These are phyloP conservation scores for Eupelmus urozonus DNA, from an alignment of 2,888 invertebrate genomes.

Conservation along the genomic window DNA sequence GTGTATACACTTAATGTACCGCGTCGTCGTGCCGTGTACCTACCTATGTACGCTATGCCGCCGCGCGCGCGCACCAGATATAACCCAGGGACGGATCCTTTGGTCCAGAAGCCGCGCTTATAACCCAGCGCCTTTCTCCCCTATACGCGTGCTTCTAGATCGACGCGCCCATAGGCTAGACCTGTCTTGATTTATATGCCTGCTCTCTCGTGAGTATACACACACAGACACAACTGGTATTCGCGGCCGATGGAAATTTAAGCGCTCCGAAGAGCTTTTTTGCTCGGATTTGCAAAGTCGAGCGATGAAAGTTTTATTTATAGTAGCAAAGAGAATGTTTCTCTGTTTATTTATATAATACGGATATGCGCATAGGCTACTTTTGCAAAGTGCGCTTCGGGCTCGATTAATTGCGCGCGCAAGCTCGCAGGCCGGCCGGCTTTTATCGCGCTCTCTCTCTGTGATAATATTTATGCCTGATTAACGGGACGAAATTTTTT, in stretches of 20 bases:
- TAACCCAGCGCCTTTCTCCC: not conserved
- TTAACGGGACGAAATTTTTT: too few relatives aligned
- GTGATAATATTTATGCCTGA: too few relatives aligned
- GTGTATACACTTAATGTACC: slow-evolving; percentile 3
- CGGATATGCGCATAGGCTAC: not conserved
- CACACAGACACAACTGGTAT: not conserved
- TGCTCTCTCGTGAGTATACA: too few relatives aligned
- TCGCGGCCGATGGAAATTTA: not conserved
- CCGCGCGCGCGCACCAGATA: too few relatives aligned
- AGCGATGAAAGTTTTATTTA: not conserved
- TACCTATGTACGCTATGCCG: not conserved
- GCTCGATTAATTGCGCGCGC: not conserved
- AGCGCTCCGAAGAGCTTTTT: not conserved
- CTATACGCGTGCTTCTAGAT: not conserved
- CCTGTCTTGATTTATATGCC: slow-evolving; percentile 23
- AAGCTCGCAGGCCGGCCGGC: too few relatives aligned
- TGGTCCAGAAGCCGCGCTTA: slow-evolving; percentile 6
- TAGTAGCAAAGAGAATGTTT: not conserved
- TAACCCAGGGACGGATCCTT: not conserved
- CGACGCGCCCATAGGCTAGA: not conserved
- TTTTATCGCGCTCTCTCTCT: too few relatives aligned
- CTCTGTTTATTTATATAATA: not conserved
- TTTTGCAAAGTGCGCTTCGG: not conserved
- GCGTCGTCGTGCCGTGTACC: not conserved
- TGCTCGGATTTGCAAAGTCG: not conserved